Percentiles rank a stretch among this genome's conserved stretches.
Conservation (phyloP, 2,888 invertebrate genomes). For the Polydrusus cervinus region DNA sequence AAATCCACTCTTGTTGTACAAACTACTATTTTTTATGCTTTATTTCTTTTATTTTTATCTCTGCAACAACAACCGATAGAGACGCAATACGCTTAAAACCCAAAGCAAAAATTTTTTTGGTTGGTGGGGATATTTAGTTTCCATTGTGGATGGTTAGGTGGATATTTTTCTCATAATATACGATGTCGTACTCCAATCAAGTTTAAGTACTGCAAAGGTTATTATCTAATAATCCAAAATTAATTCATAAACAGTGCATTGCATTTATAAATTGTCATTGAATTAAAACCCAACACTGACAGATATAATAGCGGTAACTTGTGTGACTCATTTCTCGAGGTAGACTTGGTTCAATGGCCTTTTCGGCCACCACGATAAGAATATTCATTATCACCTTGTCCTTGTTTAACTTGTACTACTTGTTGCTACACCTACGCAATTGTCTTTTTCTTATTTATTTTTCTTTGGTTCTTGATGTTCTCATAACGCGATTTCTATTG, state of each 20-base stretch:
- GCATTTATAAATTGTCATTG: constrained; percentile 5
- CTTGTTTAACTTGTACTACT: constrained; percentile 22
- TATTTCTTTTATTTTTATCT: no score
- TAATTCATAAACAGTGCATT: constrained; percentile 9
- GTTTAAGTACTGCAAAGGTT: no score
- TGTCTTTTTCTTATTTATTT: constrained; percentile 7
- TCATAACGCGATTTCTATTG: background rate
- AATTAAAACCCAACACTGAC: constrained; percentile 15
- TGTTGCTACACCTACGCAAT: background rate
- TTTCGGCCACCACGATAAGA: constrained; percentile 36
- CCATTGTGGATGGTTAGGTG: no score
- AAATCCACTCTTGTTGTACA: no score
- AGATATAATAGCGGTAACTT: constrained; percentile 43
- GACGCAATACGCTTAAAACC: no score
- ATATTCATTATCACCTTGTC: constrained; percentile 33
- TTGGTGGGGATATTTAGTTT: no score
- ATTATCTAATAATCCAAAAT: background rate
- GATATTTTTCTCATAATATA: no score
- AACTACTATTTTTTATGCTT: no score
- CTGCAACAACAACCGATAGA: no score
- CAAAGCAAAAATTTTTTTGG: no score
- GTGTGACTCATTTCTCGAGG: constrained; percentile 43
- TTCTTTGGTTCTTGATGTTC: background rate
- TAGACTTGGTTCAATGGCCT: constrained; percentile 45
- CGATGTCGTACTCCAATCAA: no score